Conservation (phyloP, 2,113 vertebrate species). For the Salminus brasiliensis region DNA sequence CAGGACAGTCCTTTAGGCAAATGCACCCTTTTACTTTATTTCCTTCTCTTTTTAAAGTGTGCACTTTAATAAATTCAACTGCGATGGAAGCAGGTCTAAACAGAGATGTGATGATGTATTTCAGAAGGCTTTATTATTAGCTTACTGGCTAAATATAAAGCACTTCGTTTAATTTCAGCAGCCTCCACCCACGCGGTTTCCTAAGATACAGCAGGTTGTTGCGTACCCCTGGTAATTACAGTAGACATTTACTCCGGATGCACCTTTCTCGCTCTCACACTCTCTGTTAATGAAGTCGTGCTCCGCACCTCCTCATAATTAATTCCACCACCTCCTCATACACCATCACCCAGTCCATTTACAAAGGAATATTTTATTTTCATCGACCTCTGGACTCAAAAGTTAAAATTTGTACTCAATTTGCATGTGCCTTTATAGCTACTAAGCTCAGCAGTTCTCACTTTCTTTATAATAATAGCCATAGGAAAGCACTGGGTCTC, state of each 20-base stretch:
- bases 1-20: background rate
- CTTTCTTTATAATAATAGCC: too few species aligned
- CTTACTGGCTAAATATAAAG: background rate
- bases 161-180: background rate
- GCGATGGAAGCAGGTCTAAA: background rate
- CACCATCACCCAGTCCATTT: background rate
- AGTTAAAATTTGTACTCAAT: too few species aligned
- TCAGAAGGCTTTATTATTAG: background rate
- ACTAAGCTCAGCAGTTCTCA: too few species aligned
- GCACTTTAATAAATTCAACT: background rate
- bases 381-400: background rate
- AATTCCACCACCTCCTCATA: background rate
- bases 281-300: background rate
- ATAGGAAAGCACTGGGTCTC: too few species aligned
- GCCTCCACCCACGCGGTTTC: background rate
- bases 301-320: background rate
- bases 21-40: background rate
- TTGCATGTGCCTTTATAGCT: too few species aligned
- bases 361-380: too few species aligned
- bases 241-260: background rate
- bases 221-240: background rate
- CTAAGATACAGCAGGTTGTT: background rate
- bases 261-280: background rate
- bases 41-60: background rate
- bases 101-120: background rate